Percentiles rank a stretch among this genome's conserved stretches.
These are phyloP conservation scores for Stomorhina lunata DNA, from an alignment of 2,888 invertebrate species.

Conservation along the genomic window DNA sequence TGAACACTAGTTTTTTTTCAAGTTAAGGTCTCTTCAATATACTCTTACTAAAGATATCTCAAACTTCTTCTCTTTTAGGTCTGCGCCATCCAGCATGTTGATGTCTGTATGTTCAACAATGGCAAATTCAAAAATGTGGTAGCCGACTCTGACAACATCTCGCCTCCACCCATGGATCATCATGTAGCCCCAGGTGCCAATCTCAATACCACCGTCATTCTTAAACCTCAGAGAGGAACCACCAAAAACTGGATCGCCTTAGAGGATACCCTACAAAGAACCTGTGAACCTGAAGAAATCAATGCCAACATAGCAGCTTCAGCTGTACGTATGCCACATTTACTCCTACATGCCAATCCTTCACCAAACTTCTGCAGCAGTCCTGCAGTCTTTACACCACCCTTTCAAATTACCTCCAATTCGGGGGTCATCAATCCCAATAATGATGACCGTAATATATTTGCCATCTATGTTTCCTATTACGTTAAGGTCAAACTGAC, in stretches of 20 bases:
- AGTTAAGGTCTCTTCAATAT: no score
- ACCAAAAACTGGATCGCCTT: conserved; percentile 95
- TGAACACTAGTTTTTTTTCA: no score
- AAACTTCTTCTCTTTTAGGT: conserved; percentile 81
- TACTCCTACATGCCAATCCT: conserved; percentile 67
- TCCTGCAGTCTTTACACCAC: conserved; percentile 66
- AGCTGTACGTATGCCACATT: conserved; percentile 80
- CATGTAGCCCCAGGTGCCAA: conserved; percentile 84
- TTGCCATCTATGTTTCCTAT: conserved; percentile 94
- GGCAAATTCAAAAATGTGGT: conserved; percentile 97
- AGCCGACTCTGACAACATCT: conserved; percentile 83
- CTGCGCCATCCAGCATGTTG: conserved; percentile 92
- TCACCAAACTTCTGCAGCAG: conserved; percentile 71
- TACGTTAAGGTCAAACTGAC: conserved; percentile 93
- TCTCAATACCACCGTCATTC: conserved; percentile 84
- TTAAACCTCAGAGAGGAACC: conserved; percentile 87
- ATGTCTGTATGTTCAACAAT: conserved; percentile 96
- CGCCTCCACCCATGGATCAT: conserved; percentile 72
- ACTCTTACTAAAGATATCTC: background rate
- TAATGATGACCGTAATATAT: conserved; percentile 88
- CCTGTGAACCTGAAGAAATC: conserved; percentile 82
- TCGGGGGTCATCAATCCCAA: conserved; percentile 74
- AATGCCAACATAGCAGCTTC: conserved; percentile 81
- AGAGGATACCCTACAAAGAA: conserved; percentile 89
- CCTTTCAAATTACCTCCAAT: background rate